Percentiles rank a stretch among this genome's conserved stretches.
Conservation (phyloP, 2,888 invertebrate species). For the Pollenia labialis region DNA sequence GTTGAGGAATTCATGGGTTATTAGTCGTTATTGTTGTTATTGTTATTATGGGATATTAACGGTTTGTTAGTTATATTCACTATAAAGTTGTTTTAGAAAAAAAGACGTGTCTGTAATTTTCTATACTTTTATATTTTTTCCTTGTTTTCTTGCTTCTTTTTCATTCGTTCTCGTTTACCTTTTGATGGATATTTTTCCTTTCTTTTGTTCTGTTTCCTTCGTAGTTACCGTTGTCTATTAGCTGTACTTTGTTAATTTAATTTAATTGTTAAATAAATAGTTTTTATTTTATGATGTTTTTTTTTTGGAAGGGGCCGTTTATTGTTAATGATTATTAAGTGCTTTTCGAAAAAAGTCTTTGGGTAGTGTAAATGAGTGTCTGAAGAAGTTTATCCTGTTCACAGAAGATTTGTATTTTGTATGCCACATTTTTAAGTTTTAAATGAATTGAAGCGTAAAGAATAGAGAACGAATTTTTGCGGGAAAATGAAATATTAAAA, state of each 20-base stretch:
- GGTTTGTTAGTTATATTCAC: slow-evolving; percentile 63
- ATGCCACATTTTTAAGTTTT: neutral
- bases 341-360: slow-evolving; percentile 12
- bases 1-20: slow-evolving; percentile 51
- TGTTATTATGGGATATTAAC: slow-evolving; percentile 51
- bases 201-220: slow-evolving; percentile 62
- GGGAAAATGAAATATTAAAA: too few relatives aligned
- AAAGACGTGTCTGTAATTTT: slow-evolving; percentile 56
- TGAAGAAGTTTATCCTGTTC: slow-evolving; percentile 13
- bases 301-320: slow-evolving; percentile 48
- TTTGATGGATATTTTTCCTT: slow-evolving; percentile 30
- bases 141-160: slow-evolving; percentile 30
- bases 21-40: slow-evolving; percentile 2
- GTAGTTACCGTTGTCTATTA: slow-evolving; percentile 63
- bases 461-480: neutral
- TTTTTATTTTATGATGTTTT: neutral
- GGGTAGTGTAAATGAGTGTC: slow-evolving; percentile 14
- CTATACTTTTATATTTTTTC: neutral
- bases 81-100: neutral
- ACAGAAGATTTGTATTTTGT: neutral
- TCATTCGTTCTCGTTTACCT: slow-evolving; percentile 15
- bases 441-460: neutral
- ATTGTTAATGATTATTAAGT: slow-evolving; percentile 34
- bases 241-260: slow-evolving; percentile 61
- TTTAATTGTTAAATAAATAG: slow-evolving; percentile 37